phyloP scores from a whole-genome alignment of 2,113 vertebrate species.

The Alethe castanea region DNA sequence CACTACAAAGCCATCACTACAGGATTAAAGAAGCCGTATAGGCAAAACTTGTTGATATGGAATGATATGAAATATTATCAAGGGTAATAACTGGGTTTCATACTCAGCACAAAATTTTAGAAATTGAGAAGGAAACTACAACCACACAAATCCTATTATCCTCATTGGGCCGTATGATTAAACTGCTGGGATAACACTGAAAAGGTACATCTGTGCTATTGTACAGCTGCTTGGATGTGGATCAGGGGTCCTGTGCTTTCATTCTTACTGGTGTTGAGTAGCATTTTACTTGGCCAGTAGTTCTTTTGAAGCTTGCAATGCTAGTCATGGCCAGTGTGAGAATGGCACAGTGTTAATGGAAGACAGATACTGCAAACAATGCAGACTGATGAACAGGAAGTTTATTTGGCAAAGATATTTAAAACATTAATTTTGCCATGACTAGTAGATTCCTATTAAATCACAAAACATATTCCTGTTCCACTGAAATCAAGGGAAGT shows the following conservation, averaged over 20 bases:
- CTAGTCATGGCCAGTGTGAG: not conserved
- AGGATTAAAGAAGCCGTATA: not conserved
- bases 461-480: not conserved
- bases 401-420: conserved; percentile 9
- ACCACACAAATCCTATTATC: not conserved
- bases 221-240: conserved; percentile 31
- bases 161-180: not conserved
- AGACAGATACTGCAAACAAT: not conserved
- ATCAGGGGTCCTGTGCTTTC: not conserved
- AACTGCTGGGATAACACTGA: not conserved
- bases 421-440: not conserved
- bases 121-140: not conserved
- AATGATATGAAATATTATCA: not conserved
- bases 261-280: not conserved
- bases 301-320: not conserved
- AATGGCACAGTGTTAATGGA: not conserved
- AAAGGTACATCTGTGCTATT: not conserved
- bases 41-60: not conserved
- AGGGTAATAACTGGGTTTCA: not conserved
- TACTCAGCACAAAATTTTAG: not conserved
- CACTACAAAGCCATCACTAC: not conserved
- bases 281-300: not conserved
- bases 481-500: not conserved
- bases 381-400: not conserved
- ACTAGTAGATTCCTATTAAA: not conserved